phyloP scores from a whole-genome alignment of 2,797 vertebrate genomes.

The Oceanodroma leucorhoa region DNA sequence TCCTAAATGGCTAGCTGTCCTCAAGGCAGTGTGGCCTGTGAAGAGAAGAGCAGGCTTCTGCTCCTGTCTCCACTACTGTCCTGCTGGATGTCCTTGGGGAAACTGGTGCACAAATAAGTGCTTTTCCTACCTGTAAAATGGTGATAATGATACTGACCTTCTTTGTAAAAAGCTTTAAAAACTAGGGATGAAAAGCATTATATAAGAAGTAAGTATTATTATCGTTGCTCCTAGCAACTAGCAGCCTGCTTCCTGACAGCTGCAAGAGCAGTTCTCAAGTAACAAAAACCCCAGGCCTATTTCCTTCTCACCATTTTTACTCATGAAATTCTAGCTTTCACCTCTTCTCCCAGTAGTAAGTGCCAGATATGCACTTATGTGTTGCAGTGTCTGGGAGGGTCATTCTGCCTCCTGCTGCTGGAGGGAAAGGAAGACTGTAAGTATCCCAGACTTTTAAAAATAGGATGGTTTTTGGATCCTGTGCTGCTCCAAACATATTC shows the following conservation, averaged over 20 bases:
- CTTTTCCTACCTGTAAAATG: slow-evolving; percentile 1
- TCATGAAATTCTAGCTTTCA: not conserved
- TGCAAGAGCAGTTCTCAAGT: slow-evolving; percentile 5
- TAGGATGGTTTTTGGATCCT: not conserved
- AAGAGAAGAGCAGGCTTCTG: not conserved
- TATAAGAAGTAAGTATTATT: slow-evolving; percentile 1
- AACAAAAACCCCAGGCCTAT: not conserved
- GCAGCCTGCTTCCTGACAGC: slow-evolving; percentile 8
- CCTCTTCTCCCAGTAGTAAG: not conserved
- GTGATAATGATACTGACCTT: slow-evolving; percentile 13
- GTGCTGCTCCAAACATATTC: not conserved
- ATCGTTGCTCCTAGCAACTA: slow-evolving; percentile 39
- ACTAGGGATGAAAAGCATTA: not conserved
- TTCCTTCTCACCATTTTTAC: not conserved
- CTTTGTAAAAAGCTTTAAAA: slow-evolving; percentile 22
- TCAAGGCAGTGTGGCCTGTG: not conserved
- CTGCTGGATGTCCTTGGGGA: not conserved
- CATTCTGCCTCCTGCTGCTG: not conserved
- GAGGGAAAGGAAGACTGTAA: not conserved
- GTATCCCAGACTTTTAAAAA: accelerated
- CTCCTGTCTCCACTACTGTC: not conserved
- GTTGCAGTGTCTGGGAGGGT: not conserved
- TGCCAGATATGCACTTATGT: not conserved
- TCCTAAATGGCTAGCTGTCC: not conserved
- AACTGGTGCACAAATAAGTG: not conserved